Evolutionary conservation across 2,113 vertebrate genomes (phyloP), one percentile per base, ranked within the genome.

Genomic region (Lynx canadensis): DNA sequence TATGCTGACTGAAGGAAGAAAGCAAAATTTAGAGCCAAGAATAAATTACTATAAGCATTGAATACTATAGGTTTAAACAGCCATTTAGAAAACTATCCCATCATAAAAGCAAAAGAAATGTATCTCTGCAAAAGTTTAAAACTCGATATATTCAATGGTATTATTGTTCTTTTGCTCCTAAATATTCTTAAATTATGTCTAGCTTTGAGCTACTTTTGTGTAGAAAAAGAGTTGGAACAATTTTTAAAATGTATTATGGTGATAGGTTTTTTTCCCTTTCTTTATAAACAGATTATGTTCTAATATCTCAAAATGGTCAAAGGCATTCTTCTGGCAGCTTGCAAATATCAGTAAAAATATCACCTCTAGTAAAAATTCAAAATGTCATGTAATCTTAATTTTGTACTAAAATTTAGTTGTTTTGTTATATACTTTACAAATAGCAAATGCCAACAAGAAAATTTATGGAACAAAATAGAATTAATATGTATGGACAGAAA

Each of bases 51-150:
- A 0, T 38, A 89, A 95, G 66, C 50, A 83, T 10, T 52, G 19
- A 95, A 84, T 88, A 65, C 38, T 66, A 91, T 76, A 94, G 31
- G 31, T 92, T 91, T 93, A 92, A 96, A 92, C 4, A 91, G 63
- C 41, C 68, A 89, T 86, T 97, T 89, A 92, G 78, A 94, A 95
- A 95, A 93, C 45, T 80, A 96, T 74, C 23, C 50, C 21, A 57
- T 91, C 86, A 83, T 82, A 80, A 97, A 96, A 82, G 66, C 31
- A 87, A 88, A 97, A 65, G 36, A 86, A 96, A 96, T 86, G 45
- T 91, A 38, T 68, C 80, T 80, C 19, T 4, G 84, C 45, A 78
- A 73, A 96, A 84, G 55, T 65, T 92, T 92, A 89, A 93, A 97
- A 86, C 33, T 52, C 45, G 8, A 45, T 38, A 36, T 73, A 80